These are phyloP conservation scores for Hemichromis elongatus DNA, from an alignment of 2,113 vertebrate species.

Conservation along the genomic window DNA sequence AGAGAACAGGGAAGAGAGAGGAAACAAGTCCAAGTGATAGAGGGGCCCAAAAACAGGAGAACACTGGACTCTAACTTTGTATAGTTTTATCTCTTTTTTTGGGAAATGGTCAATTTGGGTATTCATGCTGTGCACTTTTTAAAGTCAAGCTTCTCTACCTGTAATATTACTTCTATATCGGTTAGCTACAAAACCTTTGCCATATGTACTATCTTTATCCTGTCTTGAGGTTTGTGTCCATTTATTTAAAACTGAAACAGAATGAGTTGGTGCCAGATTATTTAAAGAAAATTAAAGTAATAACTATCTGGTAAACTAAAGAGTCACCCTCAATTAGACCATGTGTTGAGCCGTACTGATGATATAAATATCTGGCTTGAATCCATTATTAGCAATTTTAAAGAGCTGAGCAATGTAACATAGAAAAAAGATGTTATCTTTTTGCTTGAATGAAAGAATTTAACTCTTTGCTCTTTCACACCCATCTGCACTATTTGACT, in stretches of 20 bases:
- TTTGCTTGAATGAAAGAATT: slow-evolving; percentile 1
- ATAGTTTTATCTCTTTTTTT: neutral
- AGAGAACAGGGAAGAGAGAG: neutral
- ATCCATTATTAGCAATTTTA: neutral
- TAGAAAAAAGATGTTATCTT: neutral
- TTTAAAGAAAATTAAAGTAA: slow-evolving; percentile 1
- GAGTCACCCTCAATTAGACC: neutral
- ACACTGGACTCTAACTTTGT: neutral
- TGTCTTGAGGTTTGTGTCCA: neutral
- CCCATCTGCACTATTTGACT: slow-evolving; percentile 7
- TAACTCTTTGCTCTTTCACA: neutral
- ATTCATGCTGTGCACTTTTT: neutral
- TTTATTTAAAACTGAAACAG: neutral
- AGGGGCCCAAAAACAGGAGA: slow-evolving; percentile 11
- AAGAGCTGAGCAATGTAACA: neutral
- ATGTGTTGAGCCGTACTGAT: neutral
- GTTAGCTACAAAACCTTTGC: neutral
- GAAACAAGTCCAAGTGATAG: neutral
- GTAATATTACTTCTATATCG: neutral
- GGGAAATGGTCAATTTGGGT: neutral
- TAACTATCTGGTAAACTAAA: slow-evolving; percentile 12
- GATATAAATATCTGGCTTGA: neutral
- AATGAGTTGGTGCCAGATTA: fast-evolving
- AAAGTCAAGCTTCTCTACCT: neutral
- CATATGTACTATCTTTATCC: neutral